These are phyloP conservation scores for Trachemys scripta DNA, from an alignment of 2,113 vertebrate genomes.

Conservation along the genomic window DNA sequence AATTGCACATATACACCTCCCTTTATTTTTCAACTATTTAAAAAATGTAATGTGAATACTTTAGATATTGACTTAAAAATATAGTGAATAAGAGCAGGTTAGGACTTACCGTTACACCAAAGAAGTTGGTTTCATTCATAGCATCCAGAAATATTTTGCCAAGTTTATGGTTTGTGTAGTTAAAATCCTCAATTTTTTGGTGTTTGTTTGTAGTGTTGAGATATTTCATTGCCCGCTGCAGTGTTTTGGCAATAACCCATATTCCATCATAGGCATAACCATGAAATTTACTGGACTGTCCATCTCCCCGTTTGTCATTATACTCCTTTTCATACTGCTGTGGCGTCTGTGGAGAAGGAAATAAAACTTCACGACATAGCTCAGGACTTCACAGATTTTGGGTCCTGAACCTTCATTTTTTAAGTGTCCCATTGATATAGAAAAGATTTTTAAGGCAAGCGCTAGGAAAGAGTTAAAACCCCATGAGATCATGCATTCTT, in stretches of 20 bases:
- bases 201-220: constrained; percentile 88
- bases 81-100: not conserved
- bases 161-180: constrained; percentile 93
- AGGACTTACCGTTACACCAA: constrained; percentile 94
- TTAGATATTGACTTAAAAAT: not conserved
- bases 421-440: not conserved
- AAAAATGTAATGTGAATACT: constrained; percentile 3
- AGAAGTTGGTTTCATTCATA: constrained; percentile 99
- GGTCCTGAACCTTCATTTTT: not conserved
- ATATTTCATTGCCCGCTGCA: constrained; percentile 93
- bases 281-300: constrained; percentile 97
- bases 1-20: not conserved
- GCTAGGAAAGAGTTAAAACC: not conserved
- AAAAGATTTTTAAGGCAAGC: not conserved
- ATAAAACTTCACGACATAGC: not conserved
- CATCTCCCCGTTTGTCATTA: constrained; percentile 90
- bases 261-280: constrained; percentile 99
- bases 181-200: constrained; percentile 93
- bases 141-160: constrained; percentile 96
- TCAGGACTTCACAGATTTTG: not conserved
- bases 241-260: constrained; percentile 97
- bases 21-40: not conserved
- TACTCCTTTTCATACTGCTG: constrained; percentile 97
- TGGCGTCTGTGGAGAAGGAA: constrained; percentile 86
- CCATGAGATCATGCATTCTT: not conserved